Base-by-base conservation (phyloP, 2,797 vertebrate genomes). In the Acanthopagrus latus region DNA sequence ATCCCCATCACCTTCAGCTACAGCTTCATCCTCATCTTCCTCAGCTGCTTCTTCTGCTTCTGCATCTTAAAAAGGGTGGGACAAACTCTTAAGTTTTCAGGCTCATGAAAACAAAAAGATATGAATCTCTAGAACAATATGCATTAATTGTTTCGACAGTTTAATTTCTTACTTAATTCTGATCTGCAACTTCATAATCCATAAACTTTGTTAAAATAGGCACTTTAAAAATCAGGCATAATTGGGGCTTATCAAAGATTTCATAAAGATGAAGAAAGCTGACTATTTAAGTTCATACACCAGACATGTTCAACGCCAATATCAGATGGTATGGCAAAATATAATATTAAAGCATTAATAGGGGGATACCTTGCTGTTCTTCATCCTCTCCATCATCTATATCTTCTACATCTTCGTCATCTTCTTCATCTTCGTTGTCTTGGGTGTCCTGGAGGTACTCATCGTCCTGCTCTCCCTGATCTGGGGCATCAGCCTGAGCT, bases 401-500 rank as follows among this genome's bases (percentile, higher is more conserved):
- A 0, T 64, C 88, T 0, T 79, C 89, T 7, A 38, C 7, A 38
- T 38, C 7, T 33, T 33, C 29, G 7, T 43, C 82, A 2, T 75
- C 87, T 0, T 90, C 86, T 3, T 67, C 69, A 0, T 64, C 88
- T 0, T 79, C 89, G 25, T 79, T 64, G 12, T 84, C 75, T 1
- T 54, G 74, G 6, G 16, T 43, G 52, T 90, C 88, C 43, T 87
- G 27, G 1, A 14, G 1, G 57, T 23, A 75, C 0, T 86, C 90
- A 0, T 86, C 87, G 21, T 74, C 74, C 20, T 67, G 69, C 38
- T 68, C 77, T 8, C 46, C 89, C 6, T 72, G 74, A 52, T 79
- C 91, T 0, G 83, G 11, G 52, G 85, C 71, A 76, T 94, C 94
- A 13, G 81, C 91, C 76, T 82, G 74, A 4, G 83, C 84, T 82